Conservation (phyloP, 2,888 invertebrate species). For the Ethmia dodecea region DNA sequence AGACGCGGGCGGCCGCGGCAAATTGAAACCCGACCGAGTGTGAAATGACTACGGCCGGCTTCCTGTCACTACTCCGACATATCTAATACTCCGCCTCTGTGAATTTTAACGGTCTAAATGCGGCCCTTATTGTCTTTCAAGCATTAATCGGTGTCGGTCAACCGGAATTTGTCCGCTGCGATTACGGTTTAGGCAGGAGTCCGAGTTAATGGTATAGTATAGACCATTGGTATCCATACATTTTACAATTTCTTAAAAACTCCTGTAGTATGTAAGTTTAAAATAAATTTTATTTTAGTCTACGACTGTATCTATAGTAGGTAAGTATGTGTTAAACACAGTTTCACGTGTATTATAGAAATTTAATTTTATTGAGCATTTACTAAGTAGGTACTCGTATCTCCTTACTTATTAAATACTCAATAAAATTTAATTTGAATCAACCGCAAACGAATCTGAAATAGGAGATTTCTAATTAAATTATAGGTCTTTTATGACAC, state of each 20-base stretch:
- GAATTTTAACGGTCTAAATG: constrained; percentile 41
- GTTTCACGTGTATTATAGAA: not conserved
- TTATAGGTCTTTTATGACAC: constrained; percentile 20
- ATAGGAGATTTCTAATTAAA: too few relatives aligned
- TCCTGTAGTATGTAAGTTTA: too few relatives aligned
- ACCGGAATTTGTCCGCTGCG: constrained; percentile 13
- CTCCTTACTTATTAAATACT: not conserved
- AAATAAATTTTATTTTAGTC: too few relatives aligned
- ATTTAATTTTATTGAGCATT: not conserved
- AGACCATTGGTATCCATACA: not conserved
- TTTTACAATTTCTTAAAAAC: too few relatives aligned
- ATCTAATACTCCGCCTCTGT: constrained; percentile 41
- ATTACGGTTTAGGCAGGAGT: not conserved
- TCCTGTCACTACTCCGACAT: constrained; percentile 49
- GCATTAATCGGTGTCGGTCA: constrained; percentile 25
- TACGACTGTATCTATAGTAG: too few relatives aligned
- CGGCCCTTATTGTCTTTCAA: constrained; percentile 29
- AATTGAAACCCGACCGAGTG: constrained; percentile 72
- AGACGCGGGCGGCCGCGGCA: constrained; percentile 51
- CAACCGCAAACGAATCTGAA: too few relatives aligned
- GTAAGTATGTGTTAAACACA: not conserved
- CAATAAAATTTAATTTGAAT: not conserved
- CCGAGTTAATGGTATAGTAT: not conserved
- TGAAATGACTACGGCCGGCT: constrained; percentile 65
- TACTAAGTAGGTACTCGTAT: not conserved